Evolutionary conservation across 1,140 invertebrate species (phyloP).

Genomic region (Panulirus ornatus): DNA sequence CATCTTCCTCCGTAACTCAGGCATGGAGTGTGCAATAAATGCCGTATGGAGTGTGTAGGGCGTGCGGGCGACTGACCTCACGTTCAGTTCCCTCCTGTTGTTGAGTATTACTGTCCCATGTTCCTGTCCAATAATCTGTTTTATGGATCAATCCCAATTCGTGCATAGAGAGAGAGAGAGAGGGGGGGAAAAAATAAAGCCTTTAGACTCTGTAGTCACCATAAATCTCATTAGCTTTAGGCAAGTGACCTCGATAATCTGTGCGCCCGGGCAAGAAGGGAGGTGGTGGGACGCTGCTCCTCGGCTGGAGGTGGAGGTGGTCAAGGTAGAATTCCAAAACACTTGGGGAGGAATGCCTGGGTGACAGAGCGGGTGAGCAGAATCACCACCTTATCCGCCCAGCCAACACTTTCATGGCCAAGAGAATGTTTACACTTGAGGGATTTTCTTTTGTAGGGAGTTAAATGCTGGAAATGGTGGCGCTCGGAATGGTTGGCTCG

Average conservation of each 20-base stretch:
- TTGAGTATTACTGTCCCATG: neutral
- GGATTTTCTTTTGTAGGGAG: constrained; percentile 53
- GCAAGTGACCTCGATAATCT: neutral
- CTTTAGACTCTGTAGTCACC: neutral
- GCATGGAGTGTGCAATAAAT: constrained; percentile 42
- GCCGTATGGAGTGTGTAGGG: constrained; percentile 37
- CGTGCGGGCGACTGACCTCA: neutral
- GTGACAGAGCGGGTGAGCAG: constrained; percentile 56
- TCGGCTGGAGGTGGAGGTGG: neutral
- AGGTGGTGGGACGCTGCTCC: constrained; percentile 12
- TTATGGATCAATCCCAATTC: neutral
- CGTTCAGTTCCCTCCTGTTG: neutral
- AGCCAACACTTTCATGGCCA: constrained; percentile 67
- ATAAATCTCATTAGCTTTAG: constrained; percentile 29
- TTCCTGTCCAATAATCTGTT: constrained; percentile 18
- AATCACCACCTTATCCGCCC: constrained; percentile 58
- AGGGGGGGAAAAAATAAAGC: neutral
- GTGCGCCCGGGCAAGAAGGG: neutral
- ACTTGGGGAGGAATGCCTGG: constrained; percentile 33
- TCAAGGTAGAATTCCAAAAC: constrained; percentile 10
- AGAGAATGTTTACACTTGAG: constrained; percentile 69
- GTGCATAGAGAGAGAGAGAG: neutral
- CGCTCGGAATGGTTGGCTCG: neutral
- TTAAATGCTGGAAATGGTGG: constrained; percentile 63
- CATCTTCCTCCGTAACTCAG: constrained; percentile 51